phyloP scores from a whole-genome alignment of 53 echinoderm and acorn worm species.

The Arbacia lixula region DNA sequence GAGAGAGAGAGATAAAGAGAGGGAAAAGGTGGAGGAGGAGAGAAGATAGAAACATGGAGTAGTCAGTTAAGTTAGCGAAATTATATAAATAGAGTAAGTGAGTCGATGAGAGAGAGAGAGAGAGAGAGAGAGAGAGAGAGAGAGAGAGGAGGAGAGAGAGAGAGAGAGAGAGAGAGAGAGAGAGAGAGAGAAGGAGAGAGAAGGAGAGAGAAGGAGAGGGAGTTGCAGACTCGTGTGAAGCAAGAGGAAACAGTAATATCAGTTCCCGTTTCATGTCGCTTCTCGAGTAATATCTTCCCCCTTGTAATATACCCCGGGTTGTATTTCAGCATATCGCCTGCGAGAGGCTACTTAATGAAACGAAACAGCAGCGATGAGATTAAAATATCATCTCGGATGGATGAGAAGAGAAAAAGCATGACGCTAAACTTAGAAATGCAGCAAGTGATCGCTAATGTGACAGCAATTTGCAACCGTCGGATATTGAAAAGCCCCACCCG shows the following conservation, averaged over 20 bases:
- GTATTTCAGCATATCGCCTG: no score
- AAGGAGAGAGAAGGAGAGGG: not conserved
- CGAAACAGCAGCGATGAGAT: no score
- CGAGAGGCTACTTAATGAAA: no score
- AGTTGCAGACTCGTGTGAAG: no score
- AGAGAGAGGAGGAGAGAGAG: not conserved
- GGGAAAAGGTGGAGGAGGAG: not conserved
- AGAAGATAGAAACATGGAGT: not conserved
- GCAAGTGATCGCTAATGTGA: slow-evolving; percentile 10
- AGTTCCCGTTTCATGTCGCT: no score
- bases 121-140: not conserved
- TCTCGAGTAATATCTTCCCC: no score
- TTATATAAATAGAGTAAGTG: not conserved
- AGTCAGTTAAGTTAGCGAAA: not conserved
- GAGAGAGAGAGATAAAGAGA: not conserved
- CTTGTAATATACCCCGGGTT: no score
- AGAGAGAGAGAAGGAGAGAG: not conserved
- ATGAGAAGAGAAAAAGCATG: no score
- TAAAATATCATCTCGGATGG: no score
- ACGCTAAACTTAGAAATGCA: no score
- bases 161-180: not conserved
- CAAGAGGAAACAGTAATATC: no score
- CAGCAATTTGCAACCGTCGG: slow-evolving; percentile 9
- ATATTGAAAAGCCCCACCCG: slow-evolving; percentile 33
- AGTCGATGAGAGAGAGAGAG: not conserved